A percentile compares a stretch with the other conserved stretches of the same genome.
Evolutionary conservation across 2,797 vertebrate genomes (phyloP).

Genomic region (Sylvilagus floridanus): DNA sequence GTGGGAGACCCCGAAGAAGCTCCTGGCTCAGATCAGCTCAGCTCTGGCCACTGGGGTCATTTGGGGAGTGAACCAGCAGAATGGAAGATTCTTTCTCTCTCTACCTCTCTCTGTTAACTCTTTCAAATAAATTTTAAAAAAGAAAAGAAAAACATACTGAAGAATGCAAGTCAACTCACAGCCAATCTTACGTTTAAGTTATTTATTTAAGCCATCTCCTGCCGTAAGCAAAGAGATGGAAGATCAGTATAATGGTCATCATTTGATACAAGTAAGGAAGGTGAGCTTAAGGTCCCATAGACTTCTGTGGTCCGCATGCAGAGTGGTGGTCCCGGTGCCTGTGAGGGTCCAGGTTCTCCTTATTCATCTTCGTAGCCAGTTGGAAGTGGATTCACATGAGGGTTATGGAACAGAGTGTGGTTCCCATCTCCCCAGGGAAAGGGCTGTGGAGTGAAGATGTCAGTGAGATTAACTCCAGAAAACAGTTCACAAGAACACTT

Average conservation of each 20-base stretch:
- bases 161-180: slow-evolving; percentile 37
- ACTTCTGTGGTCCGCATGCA: slow-evolving; percentile 81
- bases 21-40: too few relatives aligned
- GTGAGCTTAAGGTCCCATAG: slow-evolving; percentile 72
- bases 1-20: too few relatives aligned
- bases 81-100: too few relatives aligned
- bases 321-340: slow-evolving; percentile 79
- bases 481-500: slow-evolving; percentile 31
- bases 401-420: slow-evolving; percentile 95
- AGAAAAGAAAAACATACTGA: background rate
- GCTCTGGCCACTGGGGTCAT: too few relatives aligned
- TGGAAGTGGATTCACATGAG: slow-evolving; percentile 93
- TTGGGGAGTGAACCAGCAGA: too few relatives aligned
- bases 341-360: slow-evolving; percentile 81
- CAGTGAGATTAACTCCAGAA: slow-evolving; percentile 49
- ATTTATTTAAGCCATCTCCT: slow-evolving; percentile 88
- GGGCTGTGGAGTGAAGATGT: slow-evolving; percentile 88
- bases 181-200: slow-evolving; percentile 69
- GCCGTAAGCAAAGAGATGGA: slow-evolving; percentile 60
- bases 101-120: too few relatives aligned
- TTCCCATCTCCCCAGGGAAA: slow-evolving; percentile 98
- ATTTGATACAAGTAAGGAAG: slow-evolving; percentile 75
- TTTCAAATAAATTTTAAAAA: background rate
- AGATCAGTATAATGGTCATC: slow-evolving; percentile 54
- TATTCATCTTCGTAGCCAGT: slow-evolving; percentile 94